Evolutionary conservation across 2,113 vertebrate genomes (phyloP).

Genomic region (Labeo rohita): DNA sequence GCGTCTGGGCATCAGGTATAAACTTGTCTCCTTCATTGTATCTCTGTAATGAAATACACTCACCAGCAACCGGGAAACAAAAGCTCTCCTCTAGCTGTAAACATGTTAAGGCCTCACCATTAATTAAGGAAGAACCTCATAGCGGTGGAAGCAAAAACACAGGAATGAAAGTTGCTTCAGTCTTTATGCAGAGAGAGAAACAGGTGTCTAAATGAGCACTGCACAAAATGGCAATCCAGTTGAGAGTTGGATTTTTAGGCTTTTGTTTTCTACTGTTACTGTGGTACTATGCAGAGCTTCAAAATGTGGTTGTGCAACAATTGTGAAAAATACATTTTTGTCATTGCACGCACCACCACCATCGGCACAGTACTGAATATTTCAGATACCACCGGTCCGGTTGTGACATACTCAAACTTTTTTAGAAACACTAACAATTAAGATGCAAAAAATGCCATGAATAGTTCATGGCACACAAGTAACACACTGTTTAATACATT

Average conservation of each 20-base stretch:
- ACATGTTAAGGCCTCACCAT: not conserved
- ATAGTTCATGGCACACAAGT: slow-evolving; percentile 15
- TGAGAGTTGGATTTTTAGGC: slow-evolving; percentile 13
- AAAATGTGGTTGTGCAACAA: not conserved
- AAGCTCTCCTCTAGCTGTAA: slow-evolving; percentile 20
- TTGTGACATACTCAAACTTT: slow-evolving; percentile 42
- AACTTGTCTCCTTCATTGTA: slow-evolving; percentile 60
- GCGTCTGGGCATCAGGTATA: slow-evolving; percentile 66
- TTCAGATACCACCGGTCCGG: slow-evolving; percentile 44
- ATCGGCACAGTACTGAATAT: not conserved
- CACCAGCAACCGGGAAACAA: slow-evolving; percentile 45
- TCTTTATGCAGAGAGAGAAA: not conserved
- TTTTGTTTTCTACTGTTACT: not conserved
- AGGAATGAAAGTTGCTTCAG: slow-evolving; percentile 20
- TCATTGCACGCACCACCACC: slow-evolving; percentile 17
- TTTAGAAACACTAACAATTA: slow-evolving; percentile 41
- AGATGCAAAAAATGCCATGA: slow-evolving; percentile 9
- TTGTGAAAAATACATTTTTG: slow-evolving; percentile 42
- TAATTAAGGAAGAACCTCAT: slow-evolving; percentile 34
- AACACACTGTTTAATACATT: not conserved
- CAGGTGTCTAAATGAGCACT: not conserved
- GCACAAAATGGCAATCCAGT: not conserved
- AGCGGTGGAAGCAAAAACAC: not conserved
- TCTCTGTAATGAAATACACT: slow-evolving; percentile 66
- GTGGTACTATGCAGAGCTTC: not conserved